Evolutionary conservation across 2,797 vertebrate species (phyloP).

Genomic region (Acipenser oxyrinchus): DNA sequence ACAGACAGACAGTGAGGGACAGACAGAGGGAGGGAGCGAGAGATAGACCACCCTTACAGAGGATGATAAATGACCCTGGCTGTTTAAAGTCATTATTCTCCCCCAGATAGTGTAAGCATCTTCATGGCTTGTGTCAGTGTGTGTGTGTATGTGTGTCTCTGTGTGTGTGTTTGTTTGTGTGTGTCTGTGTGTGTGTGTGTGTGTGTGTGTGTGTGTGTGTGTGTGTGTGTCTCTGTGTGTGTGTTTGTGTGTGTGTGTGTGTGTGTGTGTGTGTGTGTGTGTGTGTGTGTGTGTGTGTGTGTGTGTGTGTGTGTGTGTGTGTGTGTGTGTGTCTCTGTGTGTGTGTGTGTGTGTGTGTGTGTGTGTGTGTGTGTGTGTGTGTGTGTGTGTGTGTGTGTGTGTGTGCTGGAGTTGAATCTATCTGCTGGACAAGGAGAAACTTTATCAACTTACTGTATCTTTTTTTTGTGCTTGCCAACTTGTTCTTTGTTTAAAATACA

Average conservation of each 20-base stretch:
- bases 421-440: slow-evolving; percentile 1
- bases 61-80: no score
- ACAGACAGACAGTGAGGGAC: no score
- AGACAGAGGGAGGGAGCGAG: no score
- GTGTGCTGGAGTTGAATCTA: slow-evolving; percentile 1
- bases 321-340: background rate
- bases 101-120: no score
- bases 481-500: slow-evolving; percentile 5
- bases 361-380: slow-evolving; percentile 11
- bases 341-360: background rate
- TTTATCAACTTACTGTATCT: background rate
- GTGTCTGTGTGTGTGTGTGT: background rate
- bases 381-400: slow-evolving; percentile 21
- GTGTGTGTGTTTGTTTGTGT: no score
- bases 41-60: no score
- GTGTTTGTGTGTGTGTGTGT: slow-evolving; percentile 18
- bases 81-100: no score
- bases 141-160: background rate
- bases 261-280: background rate
- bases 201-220: background rate
- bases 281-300: background rate
- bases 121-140: background rate
- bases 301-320: background rate
- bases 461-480: slow-evolving; percentile 5
- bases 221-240: slow-evolving; percentile 19